Conservation (phyloP, 2,888 invertebrate genomes). For the Chamaedrilus cognettii region DNA sequence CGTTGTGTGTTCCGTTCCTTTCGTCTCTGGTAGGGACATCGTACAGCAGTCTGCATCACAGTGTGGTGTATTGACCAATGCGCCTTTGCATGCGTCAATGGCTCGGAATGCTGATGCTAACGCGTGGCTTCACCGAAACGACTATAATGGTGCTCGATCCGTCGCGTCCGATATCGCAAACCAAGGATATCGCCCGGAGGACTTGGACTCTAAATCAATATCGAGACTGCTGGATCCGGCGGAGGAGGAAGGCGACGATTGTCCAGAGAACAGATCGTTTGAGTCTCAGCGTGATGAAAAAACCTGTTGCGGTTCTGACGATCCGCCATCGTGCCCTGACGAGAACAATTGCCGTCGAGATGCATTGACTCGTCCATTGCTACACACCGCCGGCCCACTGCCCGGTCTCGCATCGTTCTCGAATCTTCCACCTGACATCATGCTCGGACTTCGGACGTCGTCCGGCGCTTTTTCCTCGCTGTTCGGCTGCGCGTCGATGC, state of each 20-base stretch:
- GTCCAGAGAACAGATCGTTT: neutral
- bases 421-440: neutral
- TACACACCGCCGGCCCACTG: neutral
- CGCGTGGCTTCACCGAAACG: neutral
- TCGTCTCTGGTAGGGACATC: neutral
- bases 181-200: neutral
- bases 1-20: neutral
- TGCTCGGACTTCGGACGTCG: neutral
- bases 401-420: slow-evolving; percentile 11
- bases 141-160: too few relatives aligned
- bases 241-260: neutral
- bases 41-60: too few relatives aligned
- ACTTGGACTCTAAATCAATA: too few relatives aligned
- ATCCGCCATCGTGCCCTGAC: neutral
- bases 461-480: slow-evolving; percentile 11
- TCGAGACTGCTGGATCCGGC: too few relatives aligned
- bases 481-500: neutral
- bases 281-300: neutral
- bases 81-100: too few relatives aligned
- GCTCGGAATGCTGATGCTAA: neutral
- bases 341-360: neutral
- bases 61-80: too few relatives aligned
- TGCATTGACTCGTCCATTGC: neutral
- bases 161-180: neutral
- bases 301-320: neutral